A percentile compares a stretch with the other conserved stretches of the same genome.
These are phyloP conservation scores for Actias luna DNA, from an alignment of 2,888 invertebrate genomes.

Conservation along the genomic window DNA sequence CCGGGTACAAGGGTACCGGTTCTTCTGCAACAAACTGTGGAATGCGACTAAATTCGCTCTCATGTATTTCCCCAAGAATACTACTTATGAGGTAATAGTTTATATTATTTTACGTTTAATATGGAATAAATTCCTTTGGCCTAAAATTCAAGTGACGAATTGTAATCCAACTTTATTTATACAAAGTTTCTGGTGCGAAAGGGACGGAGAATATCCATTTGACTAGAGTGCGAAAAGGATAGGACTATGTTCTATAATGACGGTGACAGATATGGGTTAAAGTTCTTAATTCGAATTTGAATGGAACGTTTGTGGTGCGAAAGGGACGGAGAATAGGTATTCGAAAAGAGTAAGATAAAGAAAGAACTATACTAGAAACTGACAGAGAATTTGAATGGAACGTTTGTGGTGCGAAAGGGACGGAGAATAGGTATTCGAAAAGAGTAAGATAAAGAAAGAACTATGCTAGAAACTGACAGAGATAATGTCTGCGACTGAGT, in stretches of 20 bases:
- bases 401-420: background rate
- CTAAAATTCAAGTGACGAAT: too few species aligned
- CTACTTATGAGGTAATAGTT: slow-evolving; percentile 66
- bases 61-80: slow-evolving; percentile 84
- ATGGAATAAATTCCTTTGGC: too few species aligned
- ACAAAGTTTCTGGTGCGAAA: too few species aligned
- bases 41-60: slow-evolving; percentile 97
- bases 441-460: background rate
- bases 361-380: background rate
- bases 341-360: background rate
- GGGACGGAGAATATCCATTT: too few species aligned
- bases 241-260: too few species aligned
- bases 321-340: background rate
- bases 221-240: too few species aligned
- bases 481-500: too few species aligned
- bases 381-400: background rate
- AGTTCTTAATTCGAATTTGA: background rate
- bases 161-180: too few species aligned
- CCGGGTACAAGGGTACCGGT: slow-evolving; percentile 95
- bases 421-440: too few species aligned
- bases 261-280: too few species aligned
- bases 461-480: background rate
- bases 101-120: background rate
- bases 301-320: too few species aligned
- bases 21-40: slow-evolving; percentile 99